Evolutionary conservation across 2,888 invertebrate genomes (phyloP), one percentile per base, ranked within the genome.

Genomic region (Baccha elongata): DNA sequence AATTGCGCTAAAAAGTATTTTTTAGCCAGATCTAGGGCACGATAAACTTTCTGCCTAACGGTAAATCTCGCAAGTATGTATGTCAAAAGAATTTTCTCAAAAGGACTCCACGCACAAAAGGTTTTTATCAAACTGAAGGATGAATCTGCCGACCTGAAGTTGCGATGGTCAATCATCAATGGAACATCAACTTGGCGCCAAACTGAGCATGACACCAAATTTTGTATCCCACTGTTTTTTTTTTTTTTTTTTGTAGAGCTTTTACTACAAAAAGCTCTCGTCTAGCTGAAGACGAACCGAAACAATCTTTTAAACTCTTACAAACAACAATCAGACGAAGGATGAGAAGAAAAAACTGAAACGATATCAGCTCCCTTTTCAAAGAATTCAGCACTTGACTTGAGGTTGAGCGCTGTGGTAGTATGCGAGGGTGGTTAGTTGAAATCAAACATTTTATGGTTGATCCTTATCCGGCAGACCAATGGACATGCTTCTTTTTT

Each of bases 251-350:
- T 10, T 40, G 19, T 37, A 17, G 55, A 83, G 83, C 83, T 83
- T 83, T 83, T 83, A 83, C 83, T 83, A 83, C 48, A 65, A 83
- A 74, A 83, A 83, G 83, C 78, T 83, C 68, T 8, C 7, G 23
- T 60, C 60, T 42, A 11, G 10, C 10, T 2, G 8, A 3, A 42
- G 42, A 23, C 1, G 23, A 10, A 15, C 37, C 32, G 23, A 10
- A 15, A 21, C 32, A 26, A 42, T 60, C 19, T 60, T 44, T 17
- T 29, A 42, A 42, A 40, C 2, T 58, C 17, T 40, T 26, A 4
- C 15, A 42, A 26, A 60, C 44, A 60, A 60, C 29, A 11, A 8
- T 42, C 42, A 26, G 42, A 23, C 17, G 17, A 60, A 44, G 60
- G 29, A 42, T 42, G 29, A 32, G 29, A 29, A 2, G 29, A 19